phyloP scores from a whole-genome alignment of 2,888 invertebrate genomes.

The Ophion ellenae region DNA sequence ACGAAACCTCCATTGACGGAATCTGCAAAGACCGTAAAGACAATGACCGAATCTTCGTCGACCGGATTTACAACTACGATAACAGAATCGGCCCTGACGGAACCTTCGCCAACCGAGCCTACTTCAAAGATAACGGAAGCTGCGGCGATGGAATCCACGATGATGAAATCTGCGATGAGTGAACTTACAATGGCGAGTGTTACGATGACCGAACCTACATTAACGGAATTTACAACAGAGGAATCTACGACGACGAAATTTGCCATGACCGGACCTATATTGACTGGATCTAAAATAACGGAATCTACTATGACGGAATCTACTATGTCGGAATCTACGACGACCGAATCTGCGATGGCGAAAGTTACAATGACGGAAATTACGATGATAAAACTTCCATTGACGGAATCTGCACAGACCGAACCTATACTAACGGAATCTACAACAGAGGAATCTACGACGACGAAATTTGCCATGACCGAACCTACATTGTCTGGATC shows the following conservation, averaged over 20 bases:
- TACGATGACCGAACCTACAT: neutral
- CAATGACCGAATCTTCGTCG: too few relatives aligned
- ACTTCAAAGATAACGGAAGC: conserved; percentile 27
- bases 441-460: neutral
- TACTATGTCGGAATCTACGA: neutral
- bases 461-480: neutral
- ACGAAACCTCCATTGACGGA: neutral
- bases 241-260: neutral
- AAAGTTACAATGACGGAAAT: neutral
- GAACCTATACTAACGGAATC: conserved; percentile 2
- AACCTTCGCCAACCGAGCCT: conserved; percentile 30
- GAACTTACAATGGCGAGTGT: neutral
- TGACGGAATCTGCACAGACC: neutral
- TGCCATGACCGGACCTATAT: neutral
- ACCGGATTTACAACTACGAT: neutral
- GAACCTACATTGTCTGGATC: too few relatives aligned
- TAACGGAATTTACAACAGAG: neutral
- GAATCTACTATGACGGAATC: neutral
- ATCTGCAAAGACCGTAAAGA: neutral
- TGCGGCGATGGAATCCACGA: neutral
- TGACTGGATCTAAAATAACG: neutral
- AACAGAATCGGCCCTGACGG: neutral
- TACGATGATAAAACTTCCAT: neutral
- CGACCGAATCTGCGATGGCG: conserved; percentile 1
- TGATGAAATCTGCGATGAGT: neutral